These are phyloP conservation scores for Lophura swinhoii DNA, from an alignment of 2,797 vertebrate genomes.

Conservation along the genomic window DNA sequence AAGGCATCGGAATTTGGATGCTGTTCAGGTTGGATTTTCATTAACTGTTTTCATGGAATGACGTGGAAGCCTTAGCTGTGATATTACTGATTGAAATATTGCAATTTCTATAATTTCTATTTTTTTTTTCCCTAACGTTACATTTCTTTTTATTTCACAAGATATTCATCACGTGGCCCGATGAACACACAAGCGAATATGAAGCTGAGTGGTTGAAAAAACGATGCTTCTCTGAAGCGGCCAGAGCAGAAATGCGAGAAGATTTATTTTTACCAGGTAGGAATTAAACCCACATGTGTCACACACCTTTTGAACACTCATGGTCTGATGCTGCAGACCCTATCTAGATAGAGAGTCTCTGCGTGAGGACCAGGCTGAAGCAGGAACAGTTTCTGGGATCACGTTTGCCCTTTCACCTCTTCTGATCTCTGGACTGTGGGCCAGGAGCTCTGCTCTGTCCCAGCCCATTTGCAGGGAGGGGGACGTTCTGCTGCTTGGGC, in stretches of 20 bases:
- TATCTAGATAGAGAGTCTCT: background rate
- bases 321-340: background rate
- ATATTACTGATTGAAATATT: background rate
- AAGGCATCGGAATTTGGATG: background rate
- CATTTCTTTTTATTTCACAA: constrained; percentile 65
- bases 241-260: constrained; percentile 83
- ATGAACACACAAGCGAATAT: constrained; percentile 90
- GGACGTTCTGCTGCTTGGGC: background rate
- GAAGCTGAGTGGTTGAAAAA: constrained; percentile 92
- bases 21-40: background rate
- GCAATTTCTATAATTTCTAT: background rate
- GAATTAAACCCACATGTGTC: background rate
- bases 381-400: accelerated
- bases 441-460: background rate
- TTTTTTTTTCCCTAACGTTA: background rate
- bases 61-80: background rate
- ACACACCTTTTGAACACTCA: background rate
- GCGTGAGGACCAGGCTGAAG: background rate
- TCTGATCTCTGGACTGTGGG: background rate
- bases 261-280: constrained; percentile 91
- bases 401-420: background rate
- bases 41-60: background rate
- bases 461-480: background rate
- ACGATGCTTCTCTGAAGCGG: constrained; percentile 89
- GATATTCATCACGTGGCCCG: constrained; percentile 90